Base-by-base conservation (phyloP, 2,888 invertebrate genomes). In the Harpalus rubripes region DNA sequence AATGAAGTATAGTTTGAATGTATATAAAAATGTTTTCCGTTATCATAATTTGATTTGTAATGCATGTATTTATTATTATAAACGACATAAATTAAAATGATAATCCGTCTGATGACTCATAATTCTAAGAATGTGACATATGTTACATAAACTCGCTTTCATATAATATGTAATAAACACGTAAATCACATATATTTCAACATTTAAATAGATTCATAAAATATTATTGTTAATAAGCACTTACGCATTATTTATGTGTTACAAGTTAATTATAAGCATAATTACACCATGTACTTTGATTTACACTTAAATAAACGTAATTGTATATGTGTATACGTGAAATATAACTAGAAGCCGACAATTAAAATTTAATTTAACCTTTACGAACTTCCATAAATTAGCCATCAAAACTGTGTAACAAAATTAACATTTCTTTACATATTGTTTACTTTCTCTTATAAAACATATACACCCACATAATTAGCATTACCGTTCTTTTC, bases 401-500 rank as follows among this genome's bases (percentile, higher is more conserved):
- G 15, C 44, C 8, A 74, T 41, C 18, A 22, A 16, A 44, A 10
- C 15, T 18, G 18, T 74, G 32, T 41, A 74, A 74, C 16, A 41
- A 44, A 68, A 74, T 74, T 74, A 74, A 18, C 44, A 44, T 74
- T 74, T 44, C 44, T 12, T 32, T 74, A 18, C 44, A 74, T 44
- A 74, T 74, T 78, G 58, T 78, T 58, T 32, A 78, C 78, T 78
- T 78, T 78, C 78, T 78, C 78, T 78, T 78, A 56, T 18, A 58
- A 74, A 74, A 74, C 12, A 26, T 56, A 39, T 76, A 78, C 78
- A 58, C 78, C 78, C 78, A 78, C 78, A 58, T 78, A 78, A 78
- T 78, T 78, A 78, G 32, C 32, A 58, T 58, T 78, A 32, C 32
- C 26, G 26, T 26, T 32, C 78, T 58, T 78, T 78, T 58, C 78